Evolutionary conservation across 2,797 vertebrate genomes (phyloP).

Genomic region (Arrhamphus sclerolepis): DNA sequence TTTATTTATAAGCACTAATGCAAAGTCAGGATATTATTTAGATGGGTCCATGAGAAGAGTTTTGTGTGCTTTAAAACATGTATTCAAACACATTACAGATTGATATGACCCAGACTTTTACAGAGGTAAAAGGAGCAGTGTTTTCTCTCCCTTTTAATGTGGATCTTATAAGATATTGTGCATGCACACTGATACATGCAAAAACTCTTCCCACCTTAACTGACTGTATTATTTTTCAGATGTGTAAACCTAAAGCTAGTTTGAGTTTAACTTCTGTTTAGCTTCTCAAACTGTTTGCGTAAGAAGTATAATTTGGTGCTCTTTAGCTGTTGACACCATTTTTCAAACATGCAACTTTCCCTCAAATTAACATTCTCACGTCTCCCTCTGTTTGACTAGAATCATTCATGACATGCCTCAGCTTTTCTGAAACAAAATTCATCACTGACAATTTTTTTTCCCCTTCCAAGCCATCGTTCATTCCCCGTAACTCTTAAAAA

Average conservation of each 20-base stretch:
- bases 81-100: not conserved
- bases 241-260: too few relatives aligned
- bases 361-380: slow-evolving; percentile 7
- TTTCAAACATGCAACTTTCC: slow-evolving; percentile 7
- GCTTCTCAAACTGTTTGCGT: not conserved
- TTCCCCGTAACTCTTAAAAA: slow-evolving; percentile 16
- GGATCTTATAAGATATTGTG: too few relatives aligned
- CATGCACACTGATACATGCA: too few relatives aligned
- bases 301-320: too few relatives aligned
- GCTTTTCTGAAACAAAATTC: slow-evolving; percentile 14
- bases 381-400: slow-evolving; percentile 24
- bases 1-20: too few relatives aligned
- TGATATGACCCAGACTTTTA: not conserved
- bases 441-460: slow-evolving; percentile 9
- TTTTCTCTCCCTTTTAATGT: too few relatives aligned
- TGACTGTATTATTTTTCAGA: not conserved
- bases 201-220: not conserved
- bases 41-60: too few relatives aligned
- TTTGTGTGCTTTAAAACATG: too few relatives aligned
- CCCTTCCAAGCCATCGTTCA: slow-evolving; percentile 56
- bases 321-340: not conserved
- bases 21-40: too few relatives aligned
- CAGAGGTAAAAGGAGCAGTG: too few relatives aligned
- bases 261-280: not conserved
- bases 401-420: slow-evolving; percentile 1